Evolutionary conservation across 2,113 vertebrate species (phyloP), one percentile per base, ranked within the genome.

Genomic region (Pionites leucogaster): DNA sequence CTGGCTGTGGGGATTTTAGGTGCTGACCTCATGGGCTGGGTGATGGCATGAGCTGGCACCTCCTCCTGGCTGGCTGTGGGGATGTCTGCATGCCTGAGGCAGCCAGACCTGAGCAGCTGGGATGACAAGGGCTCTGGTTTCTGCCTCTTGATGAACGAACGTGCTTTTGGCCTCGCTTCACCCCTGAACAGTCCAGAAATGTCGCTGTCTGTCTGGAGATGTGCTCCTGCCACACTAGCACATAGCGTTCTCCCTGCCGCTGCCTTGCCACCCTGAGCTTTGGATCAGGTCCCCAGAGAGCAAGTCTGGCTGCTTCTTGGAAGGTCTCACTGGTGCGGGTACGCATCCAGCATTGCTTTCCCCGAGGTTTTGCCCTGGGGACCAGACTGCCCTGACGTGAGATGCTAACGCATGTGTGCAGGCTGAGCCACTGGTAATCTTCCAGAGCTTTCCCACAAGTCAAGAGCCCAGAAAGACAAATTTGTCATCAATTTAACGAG

Each of bases 41-140:
- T 12, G 53, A n/a, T 44, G 84, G 29, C 41, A 23, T 62, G 71
- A 88, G 67, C 50, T 91, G 89, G 74, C 74, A 84, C 1, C 68
- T 81, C 35, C 50, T 94, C 60, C 52, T 0, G 0, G 39, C 59
- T 64, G 39, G 37, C 63, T 18, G 2, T 1, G 0, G 53, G 17
- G 12, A 16, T 77, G 59, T 77, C 60, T 91, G 35, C 0, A 0
- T 19, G 52, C 69, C 84, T 87, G 79, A 35, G 55, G 52, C 50
- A 57, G 44, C 5, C 69, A 55, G 71, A 77, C 37, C 67, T 13
- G 52, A 62, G 64, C 39, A 31, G 50, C 3, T 75, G 50, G 55
- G 39, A 9, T 35, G 33, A 3, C 3, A 11, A 62, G 63, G 44
- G 68, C 69, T 96, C 86, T 92, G 79, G 50, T 86, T 93, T 95